Base-by-base conservation (phyloP, 2,113 vertebrate genomes). In the Nibea albiflora region DNA sequence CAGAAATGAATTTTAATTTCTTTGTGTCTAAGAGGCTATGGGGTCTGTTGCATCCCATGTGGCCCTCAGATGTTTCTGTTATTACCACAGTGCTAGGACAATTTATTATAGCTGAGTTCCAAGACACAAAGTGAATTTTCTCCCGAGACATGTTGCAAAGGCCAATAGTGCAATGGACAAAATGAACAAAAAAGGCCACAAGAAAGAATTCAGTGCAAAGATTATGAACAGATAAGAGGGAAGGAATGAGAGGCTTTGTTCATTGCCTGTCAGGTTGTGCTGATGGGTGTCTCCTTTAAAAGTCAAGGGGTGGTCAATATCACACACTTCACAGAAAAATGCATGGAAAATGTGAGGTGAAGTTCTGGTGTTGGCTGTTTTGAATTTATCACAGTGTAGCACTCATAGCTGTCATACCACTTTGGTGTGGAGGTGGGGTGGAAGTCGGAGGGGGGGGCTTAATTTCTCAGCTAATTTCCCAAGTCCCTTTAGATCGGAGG, bases 1-100 rank as follows among this genome's bases (percentile, higher is more conserved):
- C 70, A 89, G 62, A 88, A 83, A 78, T 72, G 3, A 65, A 72
- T 68, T 67, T 17, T 63, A 20, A 72, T 82, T 80, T 85, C 44
- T 84, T 73, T 86, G 35, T 85, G 35, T 85, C 31, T 42, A 39
- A 68, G 50, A 90, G 63, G 31, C 63, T 76, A 83, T 46, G 19
- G 35, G 22, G 67, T 63, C 77, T 81, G 61, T 60, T 87, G 58
- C 57, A 49, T 70, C 85, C 76, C 88, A 90, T 89, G 86, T 91
- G 92, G 80, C 56, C 68, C 66, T 91, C 83, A 91, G 90, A 92
- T 93, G 90, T 91, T 88, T 78, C 86, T 89, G 81, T 78, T 88
- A 86, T 89, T 86, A 83, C 53, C 76, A 65, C 31, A 68, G 47
- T 73, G 81, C 69, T 69, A 75, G 83, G 76, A 83, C 67, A 80